These are phyloP conservation scores for Phylloscopus trochiloides DNA, from an alignment of 2,113 vertebrate genomes.

Conservation along the genomic window DNA sequence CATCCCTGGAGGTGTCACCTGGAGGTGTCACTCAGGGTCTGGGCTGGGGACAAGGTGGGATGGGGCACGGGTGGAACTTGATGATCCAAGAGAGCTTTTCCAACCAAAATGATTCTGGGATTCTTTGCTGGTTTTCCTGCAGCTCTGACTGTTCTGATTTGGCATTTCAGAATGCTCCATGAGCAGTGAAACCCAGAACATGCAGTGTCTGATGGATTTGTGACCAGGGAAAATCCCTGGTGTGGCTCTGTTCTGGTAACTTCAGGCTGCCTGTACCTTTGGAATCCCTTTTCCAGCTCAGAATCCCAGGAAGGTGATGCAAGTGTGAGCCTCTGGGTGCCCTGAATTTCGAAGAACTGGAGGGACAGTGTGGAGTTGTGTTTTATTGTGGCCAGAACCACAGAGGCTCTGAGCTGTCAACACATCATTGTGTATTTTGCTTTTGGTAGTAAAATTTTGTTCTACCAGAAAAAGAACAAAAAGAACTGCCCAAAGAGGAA, in stretches of 20 bases:
- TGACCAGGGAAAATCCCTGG: not conserved
- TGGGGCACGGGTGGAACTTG: accelerated
- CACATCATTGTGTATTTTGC: not conserved
- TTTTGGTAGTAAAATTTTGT: not conserved
- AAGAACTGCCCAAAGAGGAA: not conserved
- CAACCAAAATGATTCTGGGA: not conserved
- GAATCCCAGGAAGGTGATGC: not conserved
- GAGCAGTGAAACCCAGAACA: not conserved
- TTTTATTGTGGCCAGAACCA: not conserved
- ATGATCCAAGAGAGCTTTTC: accelerated
- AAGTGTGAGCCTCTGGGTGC: not conserved
- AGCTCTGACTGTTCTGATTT: not conserved
- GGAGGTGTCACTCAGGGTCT: not conserved
- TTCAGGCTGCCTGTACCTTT: not conserved
- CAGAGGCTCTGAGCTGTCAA: not conserved
- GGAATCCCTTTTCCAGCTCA: not conserved
- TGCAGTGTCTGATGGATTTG: not conserved
- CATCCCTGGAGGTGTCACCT: not conserved
- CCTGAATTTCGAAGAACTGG: not conserved
- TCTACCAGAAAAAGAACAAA: not conserved
- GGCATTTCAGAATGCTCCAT: not conserved
- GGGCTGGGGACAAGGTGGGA: not conserved
- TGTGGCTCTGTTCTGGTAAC: not conserved
- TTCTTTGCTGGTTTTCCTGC: not conserved
- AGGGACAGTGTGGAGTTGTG: not conserved